These are phyloP conservation scores for Ceratina calcarata DNA, from an alignment of 1,140 invertebrate species.

Conservation along the genomic window DNA sequence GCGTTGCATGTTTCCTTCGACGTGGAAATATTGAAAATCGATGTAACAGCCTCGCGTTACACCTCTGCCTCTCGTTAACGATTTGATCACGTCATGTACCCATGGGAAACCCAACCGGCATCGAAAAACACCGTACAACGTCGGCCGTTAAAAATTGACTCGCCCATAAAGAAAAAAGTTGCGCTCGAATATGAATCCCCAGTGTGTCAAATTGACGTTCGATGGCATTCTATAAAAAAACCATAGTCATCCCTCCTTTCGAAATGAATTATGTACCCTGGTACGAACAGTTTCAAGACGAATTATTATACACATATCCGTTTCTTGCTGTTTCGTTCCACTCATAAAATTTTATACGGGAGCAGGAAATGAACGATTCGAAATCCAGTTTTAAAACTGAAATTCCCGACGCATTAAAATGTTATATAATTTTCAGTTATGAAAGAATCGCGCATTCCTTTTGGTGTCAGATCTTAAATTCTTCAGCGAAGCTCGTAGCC, in stretches of 20 bases:
- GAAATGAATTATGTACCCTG: no score
- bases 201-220: no score
- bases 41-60: conserved; percentile 29
- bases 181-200: no score
- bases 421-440: neutral
- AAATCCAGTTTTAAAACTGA: neutral
- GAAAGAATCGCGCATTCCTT: conserved; percentile 4
- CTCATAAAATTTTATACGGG: neutral
- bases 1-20: neutral
- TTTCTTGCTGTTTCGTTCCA: no score
- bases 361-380: neutral
- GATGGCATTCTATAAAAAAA: no score
- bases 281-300: no score
- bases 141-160: neutral
- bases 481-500: neutral
- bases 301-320: no score
- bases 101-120: neutral
- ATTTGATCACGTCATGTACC: conserved; percentile 14
- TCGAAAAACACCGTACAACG: neutral
- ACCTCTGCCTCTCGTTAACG: conserved; percentile 12
- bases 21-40: conserved; percentile 35
- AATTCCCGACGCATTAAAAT: conserved; percentile 8
- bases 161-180: no score
- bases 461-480: neutral
- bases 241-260: no score